Base-by-base conservation (phyloP, 2,113 vertebrate genomes). In the Collichthys lucidus region DNA sequence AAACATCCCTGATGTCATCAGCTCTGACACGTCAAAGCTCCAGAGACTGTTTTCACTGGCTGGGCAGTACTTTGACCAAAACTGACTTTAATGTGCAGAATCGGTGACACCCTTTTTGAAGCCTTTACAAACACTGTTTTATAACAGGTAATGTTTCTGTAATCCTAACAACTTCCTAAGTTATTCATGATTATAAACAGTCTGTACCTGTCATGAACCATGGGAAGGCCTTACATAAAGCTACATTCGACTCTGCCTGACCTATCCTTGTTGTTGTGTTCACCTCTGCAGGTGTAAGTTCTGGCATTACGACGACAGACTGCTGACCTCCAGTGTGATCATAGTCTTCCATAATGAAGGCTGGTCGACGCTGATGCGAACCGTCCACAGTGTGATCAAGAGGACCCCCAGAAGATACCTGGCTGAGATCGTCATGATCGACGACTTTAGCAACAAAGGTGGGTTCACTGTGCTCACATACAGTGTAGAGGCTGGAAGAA, bases 371-470 rank as follows among this genome's bases (percentile, higher is more conserved):
- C 95, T 99, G 42, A 96, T 99, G 77, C 95, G 98, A 61, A 99
- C 98, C 0, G 93, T 99, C 73, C 98, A 99, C 95, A 99, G 98
- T 5, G 96, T 99, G 81, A 96, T 99, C 60, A 98, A 97, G 93
- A 98, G 98, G 87, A 99, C 98, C 0, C 97, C 98, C 0, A 93
- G 96, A 0, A 94, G 88, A 88, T 97, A 98, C 88, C 93, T 99
- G 65, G 98, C 98, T 2, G 98, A 99, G 94, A 93, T 99, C 0
- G 96, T 99, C 89, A 91, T 99, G 93, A 98, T 99, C 11, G 98
- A 99, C 59, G 98, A 99, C 94, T 99, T 96, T 94, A 99, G 98
- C 77, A 98, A 99, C 89, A 97, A 98, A 97, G 98, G 98, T 99
- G 94, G 5, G 80, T 59, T 31, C 67, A 11, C 46, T 15, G 11